A percentile compares a stretch with the other conserved stretches of the same genome.
Conservation (phyloP, 2,888 invertebrate species). For the Dromius quadrimaculatus region DNA sequence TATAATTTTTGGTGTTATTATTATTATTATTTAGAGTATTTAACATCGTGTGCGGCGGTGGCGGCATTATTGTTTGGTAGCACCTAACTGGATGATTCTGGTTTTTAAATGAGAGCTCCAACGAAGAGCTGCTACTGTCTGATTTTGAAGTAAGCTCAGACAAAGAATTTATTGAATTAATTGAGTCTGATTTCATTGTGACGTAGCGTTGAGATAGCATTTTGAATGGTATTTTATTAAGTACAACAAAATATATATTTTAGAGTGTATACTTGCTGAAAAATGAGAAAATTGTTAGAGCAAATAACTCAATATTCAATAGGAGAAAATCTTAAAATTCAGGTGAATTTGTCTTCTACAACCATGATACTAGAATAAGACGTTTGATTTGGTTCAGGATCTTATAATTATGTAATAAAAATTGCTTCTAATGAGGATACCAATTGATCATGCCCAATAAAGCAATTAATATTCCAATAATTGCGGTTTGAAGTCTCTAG, state of each 20-base stretch:
- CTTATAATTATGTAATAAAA: too few relatives aligned
- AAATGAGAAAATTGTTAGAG: neutral
- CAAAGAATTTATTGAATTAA: neutral
- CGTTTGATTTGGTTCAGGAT: too few relatives aligned
- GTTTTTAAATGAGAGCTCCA: slow-evolving; percentile 10
- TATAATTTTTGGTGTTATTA: slow-evolving; percentile 47
- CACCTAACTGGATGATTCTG: slow-evolving; percentile 37
- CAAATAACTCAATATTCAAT: too few relatives aligned
- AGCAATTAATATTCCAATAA: too few relatives aligned
- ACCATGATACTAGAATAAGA: too few relatives aligned
- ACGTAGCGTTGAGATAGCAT: slow-evolving; percentile 41
- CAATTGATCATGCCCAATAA: too few relatives aligned
- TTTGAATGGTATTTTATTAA: slow-evolving; percentile 5
- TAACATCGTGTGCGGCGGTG: slow-evolving; percentile 57
- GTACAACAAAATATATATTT: slow-evolving; percentile 19
- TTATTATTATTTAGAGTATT: slow-evolving; percentile 55
- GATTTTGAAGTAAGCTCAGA: slow-evolving; percentile 10
- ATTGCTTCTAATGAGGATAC: too few relatives aligned
- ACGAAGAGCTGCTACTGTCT: neutral
- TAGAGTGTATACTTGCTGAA: slow-evolving; percentile 11
- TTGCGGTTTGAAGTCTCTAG: too few relatives aligned
- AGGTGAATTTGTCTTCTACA: too few relatives aligned
- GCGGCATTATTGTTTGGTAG: slow-evolving; percentile 55
- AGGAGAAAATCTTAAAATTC: too few relatives aligned
- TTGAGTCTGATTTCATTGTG: slow-evolving; percentile 16